phyloP scores from a whole-genome alignment of 2,113 vertebrate genomes.

The Stictonetta naevosa region DNA sequence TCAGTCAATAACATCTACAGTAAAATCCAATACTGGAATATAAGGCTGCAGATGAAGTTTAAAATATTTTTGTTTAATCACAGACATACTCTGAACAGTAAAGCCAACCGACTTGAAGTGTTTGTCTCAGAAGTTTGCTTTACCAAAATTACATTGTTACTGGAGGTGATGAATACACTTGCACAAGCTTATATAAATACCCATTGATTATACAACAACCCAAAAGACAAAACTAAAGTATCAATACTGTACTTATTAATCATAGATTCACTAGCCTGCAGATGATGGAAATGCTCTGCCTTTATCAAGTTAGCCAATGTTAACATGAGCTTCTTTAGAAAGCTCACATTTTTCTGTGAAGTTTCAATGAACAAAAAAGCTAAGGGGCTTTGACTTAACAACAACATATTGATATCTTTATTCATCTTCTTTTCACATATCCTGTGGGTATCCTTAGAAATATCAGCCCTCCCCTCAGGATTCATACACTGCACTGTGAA shows the following conservation, averaged over 20 bases:
- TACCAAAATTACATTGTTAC: not conserved
- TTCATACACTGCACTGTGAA: not conserved
- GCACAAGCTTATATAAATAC: not conserved
- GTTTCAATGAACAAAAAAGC: not conserved
- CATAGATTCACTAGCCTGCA: not conserved
- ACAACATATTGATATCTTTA: not conserved
- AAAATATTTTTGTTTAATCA: not conserved
- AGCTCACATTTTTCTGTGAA: not conserved
- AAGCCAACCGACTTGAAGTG: not conserved
- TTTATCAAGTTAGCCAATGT: not conserved
- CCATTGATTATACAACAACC: not conserved
- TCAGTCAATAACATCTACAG: not conserved
- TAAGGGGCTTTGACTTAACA: not conserved
- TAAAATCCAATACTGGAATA: not conserved
- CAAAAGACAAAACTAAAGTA: not conserved
- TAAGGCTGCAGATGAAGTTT: not conserved
- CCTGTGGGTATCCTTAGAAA: slow-evolving; percentile 13
- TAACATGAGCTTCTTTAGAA: not conserved
- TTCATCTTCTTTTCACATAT: not conserved
- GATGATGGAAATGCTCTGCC: not conserved
- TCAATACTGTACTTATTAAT: not conserved
- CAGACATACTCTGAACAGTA: not conserved
- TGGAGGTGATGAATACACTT: not conserved
- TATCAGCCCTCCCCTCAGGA: not conserved
- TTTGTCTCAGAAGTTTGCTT: not conserved